phyloP scores from a whole-genome alignment of 2,888 invertebrate genomes.

The Patella ulyssiponensis region DNA sequence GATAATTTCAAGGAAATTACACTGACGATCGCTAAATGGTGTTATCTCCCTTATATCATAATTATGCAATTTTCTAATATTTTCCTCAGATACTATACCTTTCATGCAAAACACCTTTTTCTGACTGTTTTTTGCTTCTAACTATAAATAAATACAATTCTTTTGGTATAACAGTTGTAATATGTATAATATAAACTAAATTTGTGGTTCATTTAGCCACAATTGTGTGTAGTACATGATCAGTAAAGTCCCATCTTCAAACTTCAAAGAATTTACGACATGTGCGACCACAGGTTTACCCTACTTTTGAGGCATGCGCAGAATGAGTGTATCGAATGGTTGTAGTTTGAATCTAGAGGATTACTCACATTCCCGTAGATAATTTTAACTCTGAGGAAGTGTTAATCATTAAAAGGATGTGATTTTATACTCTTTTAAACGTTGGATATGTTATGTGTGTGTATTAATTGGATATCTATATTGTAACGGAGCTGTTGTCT shows the following conservation, averaged over 20 bases:
- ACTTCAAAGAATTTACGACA: background rate
- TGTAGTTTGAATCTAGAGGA: constrained; percentile 39
- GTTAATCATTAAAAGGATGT: constrained; percentile 19
- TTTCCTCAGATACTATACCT: too few species aligned
- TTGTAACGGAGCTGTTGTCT: constrained; percentile 17
- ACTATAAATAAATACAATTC: too few species aligned
- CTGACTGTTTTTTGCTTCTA: too few species aligned
- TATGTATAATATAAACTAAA: too few species aligned
- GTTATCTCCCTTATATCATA: too few species aligned
- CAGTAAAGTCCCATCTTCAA: background rate
- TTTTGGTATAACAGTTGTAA: too few species aligned
- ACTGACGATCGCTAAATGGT: too few species aligned
- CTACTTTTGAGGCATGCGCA: constrained; percentile 37
- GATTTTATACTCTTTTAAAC: constrained; percentile 18
- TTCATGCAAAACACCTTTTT: too few species aligned
- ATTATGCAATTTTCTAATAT: too few species aligned
- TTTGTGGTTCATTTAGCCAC: too few species aligned
- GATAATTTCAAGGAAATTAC: too few species aligned
- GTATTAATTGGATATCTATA: constrained; percentile 16
- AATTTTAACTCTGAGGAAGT: constrained; percentile 29
- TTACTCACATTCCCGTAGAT: constrained; percentile 40
- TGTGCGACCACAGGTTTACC: constrained; percentile 6
- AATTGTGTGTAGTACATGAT: background rate
- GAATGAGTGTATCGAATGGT: constrained; percentile 41
- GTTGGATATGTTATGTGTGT: constrained; percentile 20